A percentile compares a stretch with the other conserved stretches of the same genome.
Evolutionary conservation across 1,140 invertebrate genomes (phyloP).

Genomic region (Rhopalosiphum padi): DNA sequence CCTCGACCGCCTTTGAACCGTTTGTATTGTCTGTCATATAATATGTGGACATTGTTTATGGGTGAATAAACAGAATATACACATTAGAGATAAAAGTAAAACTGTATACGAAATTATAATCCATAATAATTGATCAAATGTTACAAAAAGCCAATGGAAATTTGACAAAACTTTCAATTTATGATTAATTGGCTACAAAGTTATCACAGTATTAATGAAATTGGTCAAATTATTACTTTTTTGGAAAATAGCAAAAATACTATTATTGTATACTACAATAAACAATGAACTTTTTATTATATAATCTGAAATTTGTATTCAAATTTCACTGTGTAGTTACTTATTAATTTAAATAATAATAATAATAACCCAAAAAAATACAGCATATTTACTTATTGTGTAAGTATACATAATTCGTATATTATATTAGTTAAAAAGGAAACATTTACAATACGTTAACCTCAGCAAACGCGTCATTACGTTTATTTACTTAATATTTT

Average conservation of each 20-base stretch:
- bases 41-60: conserved; percentile 36
- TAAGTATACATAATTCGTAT: background rate
- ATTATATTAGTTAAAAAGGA: background rate
- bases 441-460: background rate
- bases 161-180: background rate
- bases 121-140: background rate
- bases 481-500: background rate
- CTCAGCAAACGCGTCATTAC: background rate
- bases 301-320: too few species aligned
- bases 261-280: too few species aligned
- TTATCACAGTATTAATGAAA: background rate
- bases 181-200: background rate
- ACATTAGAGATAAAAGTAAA: background rate
- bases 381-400: background rate
- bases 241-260: background rate
- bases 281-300: background rate
- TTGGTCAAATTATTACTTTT: background rate
- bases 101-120: conserved; percentile 19
- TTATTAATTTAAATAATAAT: too few species aligned
- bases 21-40: conserved; percentile 27
- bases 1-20: background rate
- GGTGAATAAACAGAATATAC: conserved; percentile 8
- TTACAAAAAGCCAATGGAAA: background rate
- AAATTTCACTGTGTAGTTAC: too few species aligned
- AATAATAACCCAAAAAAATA: background rate